Evolutionary conservation across 2,888 invertebrate species (phyloP).

Genomic region (Frankliniella fusca): DNA sequence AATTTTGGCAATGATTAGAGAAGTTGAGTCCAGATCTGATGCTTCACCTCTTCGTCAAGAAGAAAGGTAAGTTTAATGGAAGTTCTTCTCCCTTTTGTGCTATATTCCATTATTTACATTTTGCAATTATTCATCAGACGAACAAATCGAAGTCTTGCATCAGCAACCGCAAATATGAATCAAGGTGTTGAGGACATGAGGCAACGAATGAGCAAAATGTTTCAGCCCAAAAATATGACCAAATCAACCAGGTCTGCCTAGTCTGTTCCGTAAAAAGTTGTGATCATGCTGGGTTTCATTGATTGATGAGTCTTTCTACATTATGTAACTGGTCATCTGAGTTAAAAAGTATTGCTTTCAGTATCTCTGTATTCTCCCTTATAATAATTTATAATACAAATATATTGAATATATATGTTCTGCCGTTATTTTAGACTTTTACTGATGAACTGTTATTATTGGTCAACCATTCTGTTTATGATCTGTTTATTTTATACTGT

Average conservation of each 20-base stretch:
- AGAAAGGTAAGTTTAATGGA: constrained; percentile 43
- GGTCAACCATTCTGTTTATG: neutral
- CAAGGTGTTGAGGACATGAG: constrained; percentile 59
- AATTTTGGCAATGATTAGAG: constrained; percentile 52
- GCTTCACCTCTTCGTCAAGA: constrained; percentile 41
- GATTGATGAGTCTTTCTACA: neutral
- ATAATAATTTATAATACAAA: neutral
- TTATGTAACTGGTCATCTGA: neutral
- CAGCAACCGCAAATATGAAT: constrained; percentile 49
- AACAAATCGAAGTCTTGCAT: constrained; percentile 46
- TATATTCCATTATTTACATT: constrained; percentile 5
- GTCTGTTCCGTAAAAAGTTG: constrained; percentile 51
- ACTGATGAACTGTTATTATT: neutral
- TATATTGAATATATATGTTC: neutral
- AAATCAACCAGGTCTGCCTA: constrained; percentile 48
- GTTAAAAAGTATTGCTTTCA: neutral
- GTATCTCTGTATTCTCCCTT: neutral
- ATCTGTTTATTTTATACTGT: neutral
- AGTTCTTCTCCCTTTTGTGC: neutral
- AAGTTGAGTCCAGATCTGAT: constrained; percentile 52
- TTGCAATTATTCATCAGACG: constrained; percentile 39
- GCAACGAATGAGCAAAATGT: constrained; percentile 58
- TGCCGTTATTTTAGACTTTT: neutral
- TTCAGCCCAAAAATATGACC: constrained; percentile 48
- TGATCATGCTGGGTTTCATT: neutral